phyloP scores from a whole-genome alignment of 2,888 invertebrate species.

The Caenorhabditis macrosperma region DNA sequence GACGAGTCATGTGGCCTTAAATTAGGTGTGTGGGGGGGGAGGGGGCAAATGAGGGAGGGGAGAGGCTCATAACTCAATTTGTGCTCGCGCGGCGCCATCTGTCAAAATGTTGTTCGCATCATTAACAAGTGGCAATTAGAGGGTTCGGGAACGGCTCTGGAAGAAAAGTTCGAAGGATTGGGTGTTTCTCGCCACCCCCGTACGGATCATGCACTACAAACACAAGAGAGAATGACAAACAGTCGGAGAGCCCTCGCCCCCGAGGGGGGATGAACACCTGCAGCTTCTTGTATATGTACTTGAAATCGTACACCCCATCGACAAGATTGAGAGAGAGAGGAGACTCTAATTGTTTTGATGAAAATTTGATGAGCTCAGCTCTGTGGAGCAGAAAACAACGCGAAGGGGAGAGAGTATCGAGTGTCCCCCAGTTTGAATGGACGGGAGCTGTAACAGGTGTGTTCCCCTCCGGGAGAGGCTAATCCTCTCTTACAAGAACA shows the following conservation, averaged over 20 bases:
- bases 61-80: slow-evolving; percentile 52
- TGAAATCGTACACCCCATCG: slow-evolving; percentile 48
- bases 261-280: slow-evolving; percentile 26
- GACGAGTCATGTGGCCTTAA: slow-evolving; percentile 28
- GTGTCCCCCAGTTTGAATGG: slow-evolving; percentile 10
- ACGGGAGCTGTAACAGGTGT: slow-evolving; percentile 4
- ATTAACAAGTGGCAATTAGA: slow-evolving; percentile 57
- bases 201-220: slow-evolving; percentile 51
- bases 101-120: slow-evolving; percentile 54
- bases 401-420: slow-evolving; percentile 12
- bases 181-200: neutral
- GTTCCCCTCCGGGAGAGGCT: neutral
- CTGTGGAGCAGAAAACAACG: slow-evolving; percentile 8
- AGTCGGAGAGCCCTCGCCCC: slow-evolving; percentile 32
- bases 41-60: slow-evolving; percentile 8
- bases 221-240: slow-evolving; percentile 15
- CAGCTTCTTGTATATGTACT: slow-evolving; percentile 52
- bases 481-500: slow-evolving; percentile 8
- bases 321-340: slow-evolving; percentile 14
- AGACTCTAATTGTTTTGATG: slow-evolving; percentile 50
- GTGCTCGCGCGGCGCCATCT: slow-evolving; percentile 41
- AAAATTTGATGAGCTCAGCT: slow-evolving; percentile 45
- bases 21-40: slow-evolving; percentile 45
- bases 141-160: neutral
- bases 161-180: neutral